A percentile compares a stretch with the other conserved stretches of the same genome.
These are phyloP conservation scores for Dorcus parallelipipedus DNA, from an alignment of 2,888 invertebrate species.

Conservation along the genomic window DNA sequence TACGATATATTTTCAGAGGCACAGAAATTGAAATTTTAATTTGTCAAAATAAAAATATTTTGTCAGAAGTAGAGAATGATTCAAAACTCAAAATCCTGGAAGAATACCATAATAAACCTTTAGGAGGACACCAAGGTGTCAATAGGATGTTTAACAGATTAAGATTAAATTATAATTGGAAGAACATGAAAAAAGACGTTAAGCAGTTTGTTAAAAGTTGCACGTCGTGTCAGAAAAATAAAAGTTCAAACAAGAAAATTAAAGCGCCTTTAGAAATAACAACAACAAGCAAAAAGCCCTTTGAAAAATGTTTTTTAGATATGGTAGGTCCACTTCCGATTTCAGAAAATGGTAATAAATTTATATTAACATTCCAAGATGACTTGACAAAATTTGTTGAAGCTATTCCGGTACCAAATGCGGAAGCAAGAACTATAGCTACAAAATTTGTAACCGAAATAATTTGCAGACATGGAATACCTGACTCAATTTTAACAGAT, in stretches of 20 bases:
- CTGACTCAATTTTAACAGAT: slow-evolving; percentile 31
- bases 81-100: slow-evolving; percentile 6
- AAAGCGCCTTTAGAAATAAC: slow-evolving; percentile 37
- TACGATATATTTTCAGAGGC: slow-evolving; percentile 15
- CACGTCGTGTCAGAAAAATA: slow-evolving; percentile 5
- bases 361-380: slow-evolving; percentile 33
- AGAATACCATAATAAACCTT: slow-evolving; percentile 9
- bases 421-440: slow-evolving; percentile 34
- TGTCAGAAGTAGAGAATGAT: neutral
- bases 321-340: slow-evolving; percentile 33
- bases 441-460: slow-evolving; percentile 23
- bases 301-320: slow-evolving; percentile 34
- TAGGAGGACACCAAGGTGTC: slow-evolving; percentile 14
- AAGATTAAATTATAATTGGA: slow-evolving; percentile 18
- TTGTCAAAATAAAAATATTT: neutral
- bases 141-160: slow-evolving; percentile 10
- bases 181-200: slow-evolving; percentile 16
- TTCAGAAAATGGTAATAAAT: slow-evolving; percentile 28
- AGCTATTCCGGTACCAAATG: slow-evolving; percentile 33
- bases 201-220: slow-evolving; percentile 16
- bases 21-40: slow-evolving; percentile 10
- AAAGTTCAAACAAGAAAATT: slow-evolving; percentile 27
- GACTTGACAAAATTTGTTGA: slow-evolving; percentile 36
- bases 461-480: slow-evolving; percentile 31
- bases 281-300: slow-evolving; percentile 30